Evolutionary conservation across 2,113 vertebrate genomes (phyloP).

Genomic region (Leucosticte australis): DNA sequence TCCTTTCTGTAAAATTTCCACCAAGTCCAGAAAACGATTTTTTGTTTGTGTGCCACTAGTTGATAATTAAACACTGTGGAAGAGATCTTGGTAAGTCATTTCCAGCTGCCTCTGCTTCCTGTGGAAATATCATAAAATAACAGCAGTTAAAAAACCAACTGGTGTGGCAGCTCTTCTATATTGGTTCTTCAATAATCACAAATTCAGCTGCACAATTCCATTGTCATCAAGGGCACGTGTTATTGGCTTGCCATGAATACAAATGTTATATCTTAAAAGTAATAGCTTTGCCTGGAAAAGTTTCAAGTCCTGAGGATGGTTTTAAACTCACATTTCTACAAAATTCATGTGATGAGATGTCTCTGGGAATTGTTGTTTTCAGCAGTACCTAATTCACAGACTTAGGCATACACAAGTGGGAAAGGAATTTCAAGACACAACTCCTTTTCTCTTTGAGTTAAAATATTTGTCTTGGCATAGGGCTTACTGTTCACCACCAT

Average conservation of each 20-base stretch:
- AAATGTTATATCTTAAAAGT: not conserved
- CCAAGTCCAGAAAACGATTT: not conserved
- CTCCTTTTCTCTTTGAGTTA: constrained; percentile 7
- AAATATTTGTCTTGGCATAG: not conserved
- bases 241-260: not conserved
- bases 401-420: not conserved
- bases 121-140: not conserved
- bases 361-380: not conserved
- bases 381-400: constrained; percentile 5
- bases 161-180: not conserved
- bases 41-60: not conserved
- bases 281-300: not conserved
- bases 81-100: not conserved
- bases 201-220: not conserved
- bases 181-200: not conserved
- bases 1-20: not conserved
- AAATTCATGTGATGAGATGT: not conserved
- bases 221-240: not conserved
- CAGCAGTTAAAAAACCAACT: not conserved
- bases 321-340: constrained; percentile 23
- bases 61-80: not conserved
- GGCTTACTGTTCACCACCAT: not conserved
- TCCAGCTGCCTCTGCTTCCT: not conserved
- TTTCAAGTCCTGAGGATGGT: not conserved
- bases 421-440: not conserved